Base-by-base conservation (phyloP, 1,140 invertebrate genomes). In the Hypsibius dujardini region DNA sequence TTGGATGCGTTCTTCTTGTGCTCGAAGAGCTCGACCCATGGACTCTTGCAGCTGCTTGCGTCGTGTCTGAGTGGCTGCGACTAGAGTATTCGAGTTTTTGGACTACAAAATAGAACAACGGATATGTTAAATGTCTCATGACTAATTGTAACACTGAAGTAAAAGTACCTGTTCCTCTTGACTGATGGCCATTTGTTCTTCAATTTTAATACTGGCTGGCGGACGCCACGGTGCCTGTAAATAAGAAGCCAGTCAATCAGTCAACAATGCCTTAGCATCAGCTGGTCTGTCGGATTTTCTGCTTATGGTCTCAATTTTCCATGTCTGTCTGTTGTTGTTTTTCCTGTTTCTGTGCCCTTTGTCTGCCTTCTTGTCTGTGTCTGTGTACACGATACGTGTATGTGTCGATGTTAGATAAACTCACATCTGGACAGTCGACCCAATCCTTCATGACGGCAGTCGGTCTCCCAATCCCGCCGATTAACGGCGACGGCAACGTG, bases 11-110 rank as follows among this genome's bases (percentile, higher is more conserved):
- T 97, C 92, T 77, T 97, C 91, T 77, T 96, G 90, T 46, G 92
- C 90, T 78, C 95, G 87, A 15, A 98, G 81, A 14, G 94, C 95
- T 79, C 87, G 86, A 77, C 94, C 89, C 47, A 98, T 93, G 71
- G 96, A 85, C 81, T 99, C 96, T 50, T 95, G 95, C 80, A 98
- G 94, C 78, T 98, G 93, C 78, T 98, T 98, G 76, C 97, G 92
- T 42, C 95, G 84, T 0, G 95, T 98, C 79, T 97, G 96, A 0
- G 94, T 98, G 1, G 95, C 94, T 46, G 95, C 97, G 28, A 99
- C 95, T 76, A 98, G 83, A 14, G 94, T 95, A 77, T 67, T 67
- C 3, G 62, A 67, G 62, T 67, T 67, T 42, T 83, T 82, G 42
- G 90, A 85, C 90, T 96, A 80, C 46, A 81, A 80, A 76, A 74